Evolutionary conservation across 2,113 vertebrate species (phyloP).

Genomic region (Sisor rabdophorus): DNA sequence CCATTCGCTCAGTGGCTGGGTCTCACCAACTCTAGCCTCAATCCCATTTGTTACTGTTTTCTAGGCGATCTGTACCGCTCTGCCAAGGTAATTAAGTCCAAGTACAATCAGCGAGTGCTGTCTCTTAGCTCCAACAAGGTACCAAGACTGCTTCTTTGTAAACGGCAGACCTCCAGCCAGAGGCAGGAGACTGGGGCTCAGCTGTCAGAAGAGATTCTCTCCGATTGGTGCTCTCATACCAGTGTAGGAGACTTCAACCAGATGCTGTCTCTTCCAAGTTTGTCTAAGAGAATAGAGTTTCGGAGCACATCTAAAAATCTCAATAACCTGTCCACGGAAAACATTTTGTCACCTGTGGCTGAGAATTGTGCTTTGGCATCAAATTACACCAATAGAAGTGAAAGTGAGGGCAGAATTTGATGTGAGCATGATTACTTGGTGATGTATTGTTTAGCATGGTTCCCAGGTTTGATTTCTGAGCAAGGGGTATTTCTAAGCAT

Average conservation of each 20-base stretch:
- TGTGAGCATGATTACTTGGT: constrained; percentile 8
- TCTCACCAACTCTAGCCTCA: constrained; percentile 89
- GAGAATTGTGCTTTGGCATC: not conserved
- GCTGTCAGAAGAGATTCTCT: constrained; percentile 46
- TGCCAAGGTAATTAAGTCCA: constrained; percentile 78
- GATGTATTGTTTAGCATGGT: too few species aligned
- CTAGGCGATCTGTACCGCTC: constrained; percentile 83
- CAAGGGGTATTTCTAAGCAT: too few species aligned
- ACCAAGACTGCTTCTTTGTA: constrained; percentile 43
- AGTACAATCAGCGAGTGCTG: constrained; percentile 79
- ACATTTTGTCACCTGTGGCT: not conserved
- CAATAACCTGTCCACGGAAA: constrained; percentile 31
- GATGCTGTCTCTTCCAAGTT: constrained; percentile 49
- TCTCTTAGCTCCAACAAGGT: constrained; percentile 59
- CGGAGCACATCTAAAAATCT: constrained; percentile 37
- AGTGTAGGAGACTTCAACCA: constrained; percentile 45
- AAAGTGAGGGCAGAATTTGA: not conserved
- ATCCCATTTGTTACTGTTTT: constrained; percentile 90
- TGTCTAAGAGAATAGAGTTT: constrained; percentile 33
- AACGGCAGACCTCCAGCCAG: constrained; percentile 29
- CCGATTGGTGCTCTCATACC: constrained; percentile 50
- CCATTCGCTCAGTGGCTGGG: constrained; percentile 89
- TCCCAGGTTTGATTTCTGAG: too few species aligned
- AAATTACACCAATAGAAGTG: not conserved
- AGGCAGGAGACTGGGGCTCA: constrained; percentile 21